Base-by-base conservation (phyloP, 1,140 invertebrate genomes). In the Neotoxoptera formosana region DNA sequence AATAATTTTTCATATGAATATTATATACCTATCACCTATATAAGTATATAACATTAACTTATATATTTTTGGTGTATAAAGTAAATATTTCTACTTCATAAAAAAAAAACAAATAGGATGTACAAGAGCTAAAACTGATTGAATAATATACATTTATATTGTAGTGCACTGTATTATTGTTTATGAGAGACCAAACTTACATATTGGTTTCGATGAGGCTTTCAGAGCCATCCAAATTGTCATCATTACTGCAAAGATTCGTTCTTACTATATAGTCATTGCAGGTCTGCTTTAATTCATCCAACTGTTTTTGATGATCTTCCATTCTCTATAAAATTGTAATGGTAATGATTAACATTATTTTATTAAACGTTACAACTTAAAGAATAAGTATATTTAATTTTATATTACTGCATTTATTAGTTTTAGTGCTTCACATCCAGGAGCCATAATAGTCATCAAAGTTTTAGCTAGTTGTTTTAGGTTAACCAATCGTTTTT, bases 271-370 rank as follows among this genome's bases (percentile, higher is more conserved):
- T 97, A 25, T 97, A 95, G 53, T 97, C 97, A 4, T 97, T 96
- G 94, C 98, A 98, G n/a, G 97, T 97, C 93, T 97, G 96, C 95
- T 98, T 97, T 36, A 98, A 95, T 41, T 96, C 96, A 94, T 97
- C 96, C 47, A 98, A 96, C 95, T 98, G 97, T 90, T 96, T 96
- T 95, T 98, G 97, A n/a, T 97, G 97, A 94, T 97, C 96, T 94
- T 97, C 97, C 95, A 98, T 97, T 94, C 97, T 97, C 96, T 97
- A 95, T 94, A 51, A 95, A 95, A 76, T 76, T 56, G n/a, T 60
- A 67, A 56, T 25, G 87, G 60, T 83, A 48, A 87, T 48, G 7
- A 87, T 17, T 45, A 88, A 30, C n/a, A 47, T 84, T 84, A 76
- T 67, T n/a, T 67, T 67, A 67, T 30, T 67, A 67, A n/a, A n/a